Conservation (phyloP, 2,797 vertebrate genomes). For the Arctocebus calabarensis region DNA sequence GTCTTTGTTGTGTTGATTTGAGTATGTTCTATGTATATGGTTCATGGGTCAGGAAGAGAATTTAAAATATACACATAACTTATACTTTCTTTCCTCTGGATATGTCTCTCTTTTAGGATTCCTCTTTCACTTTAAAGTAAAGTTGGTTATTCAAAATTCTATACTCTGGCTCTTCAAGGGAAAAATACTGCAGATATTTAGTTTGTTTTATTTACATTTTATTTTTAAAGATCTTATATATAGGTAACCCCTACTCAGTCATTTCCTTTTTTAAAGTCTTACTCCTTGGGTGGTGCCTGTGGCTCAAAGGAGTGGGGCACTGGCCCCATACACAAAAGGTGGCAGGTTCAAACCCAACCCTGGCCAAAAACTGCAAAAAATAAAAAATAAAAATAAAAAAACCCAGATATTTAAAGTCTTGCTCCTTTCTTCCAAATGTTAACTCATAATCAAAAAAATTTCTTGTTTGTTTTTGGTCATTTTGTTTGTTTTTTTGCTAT, state of each 20-base stretch:
- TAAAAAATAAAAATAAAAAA: too few relatives aligned
- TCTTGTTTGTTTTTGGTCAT: background rate
- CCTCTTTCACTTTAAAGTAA: background rate
- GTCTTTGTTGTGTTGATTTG: background rate
- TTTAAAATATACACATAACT: background rate
- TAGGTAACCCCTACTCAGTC: background rate
- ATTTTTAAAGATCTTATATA: background rate
- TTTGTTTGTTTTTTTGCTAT: background rate
- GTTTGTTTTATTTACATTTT: background rate
- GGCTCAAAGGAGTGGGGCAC: too few relatives aligned
- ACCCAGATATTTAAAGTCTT: background rate
- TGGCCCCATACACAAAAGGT: too few relatives aligned
- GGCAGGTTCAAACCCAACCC: too few relatives aligned
- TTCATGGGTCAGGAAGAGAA: background rate
- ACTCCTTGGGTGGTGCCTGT: background rate
- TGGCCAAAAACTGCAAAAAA: too few relatives aligned
- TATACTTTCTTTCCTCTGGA: background rate
- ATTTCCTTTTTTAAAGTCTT: background rate
- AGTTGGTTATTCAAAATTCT: background rate
- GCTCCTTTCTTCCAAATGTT: background rate
- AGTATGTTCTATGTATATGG: background rate
- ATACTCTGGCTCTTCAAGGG: background rate
- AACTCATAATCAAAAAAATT: background rate
- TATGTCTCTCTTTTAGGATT: background rate
- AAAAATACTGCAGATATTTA: background rate